Evolutionary conservation across 2,888 invertebrate species (phyloP), one percentile per base, ranked within the genome.

Genomic region (Caenorhabditis doughertyi): DNA sequence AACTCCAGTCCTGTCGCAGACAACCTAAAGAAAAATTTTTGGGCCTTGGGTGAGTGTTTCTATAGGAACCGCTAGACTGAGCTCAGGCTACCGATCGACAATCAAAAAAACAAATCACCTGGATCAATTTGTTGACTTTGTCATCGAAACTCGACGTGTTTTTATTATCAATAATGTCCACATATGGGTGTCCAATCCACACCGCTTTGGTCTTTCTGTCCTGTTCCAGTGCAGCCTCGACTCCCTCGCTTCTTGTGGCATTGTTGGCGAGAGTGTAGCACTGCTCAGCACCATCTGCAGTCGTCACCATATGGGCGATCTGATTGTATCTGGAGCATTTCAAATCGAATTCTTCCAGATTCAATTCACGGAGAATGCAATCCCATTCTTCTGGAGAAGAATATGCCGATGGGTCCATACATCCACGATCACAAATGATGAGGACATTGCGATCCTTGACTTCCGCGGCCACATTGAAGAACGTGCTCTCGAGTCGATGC

Each of bases 121-220:
- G 96, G 91, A 98, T 97, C 94, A 98, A 95, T 62, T 97, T 94
- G 92, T 96, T 95, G 92, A 98, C 96, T 93, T 99, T 99, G 83
- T 96, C 95, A 92, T 98, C 97, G 93, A 99, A 99, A 92, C 71
- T 85, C 27, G 56, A 55, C 56, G 87, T 88, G 44, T 89, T 88
- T n/a, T 84, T 95, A 93, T 99, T 99, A 93, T 99, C 98, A 89
- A 99, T 96, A 35, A 99, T 97, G 94, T 99, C 99, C 93, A 97
- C 97, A 93, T 98, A 99, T 0, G 99, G 99, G 93, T 99, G 99
- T 0, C 99, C 99, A 84, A 99, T 95, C 99, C 99, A 99, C 0
- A 98, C 93, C 39, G 96, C 95, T 1, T 97, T 96, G 0, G 98
- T 97, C 91, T 95, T 95, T 92, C 95, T 94, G 92, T 99, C 99